phyloP scores from a whole-genome alignment of 2,797 vertebrate genomes.

The Lepilemur septentrionalis region DNA sequence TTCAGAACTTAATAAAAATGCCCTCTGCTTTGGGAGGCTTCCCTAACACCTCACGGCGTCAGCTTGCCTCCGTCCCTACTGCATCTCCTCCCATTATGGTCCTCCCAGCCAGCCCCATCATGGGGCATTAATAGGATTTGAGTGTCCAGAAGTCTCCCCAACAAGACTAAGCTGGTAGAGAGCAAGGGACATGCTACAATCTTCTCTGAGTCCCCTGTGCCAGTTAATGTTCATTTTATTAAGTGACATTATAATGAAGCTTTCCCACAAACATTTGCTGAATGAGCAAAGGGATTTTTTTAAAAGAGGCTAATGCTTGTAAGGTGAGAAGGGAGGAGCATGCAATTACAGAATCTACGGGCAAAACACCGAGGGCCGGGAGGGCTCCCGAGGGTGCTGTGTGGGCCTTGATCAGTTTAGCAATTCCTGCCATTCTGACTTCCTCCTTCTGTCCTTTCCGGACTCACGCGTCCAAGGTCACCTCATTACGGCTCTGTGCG shows the following conservation, averaged over 20 bases:
- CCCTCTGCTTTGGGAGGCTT: background rate
- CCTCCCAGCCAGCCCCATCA: background rate
- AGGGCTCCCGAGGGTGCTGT: background rate
- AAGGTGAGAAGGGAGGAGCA: background rate
- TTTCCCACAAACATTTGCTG: conserved; percentile 23
- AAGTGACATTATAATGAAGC: background rate
- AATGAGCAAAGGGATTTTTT: background rate
- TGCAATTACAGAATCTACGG: background rate
- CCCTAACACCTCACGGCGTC: background rate
- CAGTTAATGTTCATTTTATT: background rate
- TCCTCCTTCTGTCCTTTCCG: background rate
- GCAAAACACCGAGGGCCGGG: background rate
- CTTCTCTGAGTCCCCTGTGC: background rate
- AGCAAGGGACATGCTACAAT: background rate
- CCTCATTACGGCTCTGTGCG: conserved; percentile 3
- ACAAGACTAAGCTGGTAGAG: background rate
- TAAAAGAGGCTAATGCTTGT: background rate
- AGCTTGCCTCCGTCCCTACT: background rate
- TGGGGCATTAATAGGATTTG: background rate
- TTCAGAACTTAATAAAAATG: background rate
- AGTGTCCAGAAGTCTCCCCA: background rate
- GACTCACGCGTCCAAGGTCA: conserved; percentile 47
- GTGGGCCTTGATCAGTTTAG: background rate
- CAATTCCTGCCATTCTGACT: background rate
- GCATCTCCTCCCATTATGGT: background rate